Evolutionary conservation across 1,140 invertebrate genomes (phyloP), one percentile per base, ranked within the genome.

Genomic region (Glossosoma conforme): DNA sequence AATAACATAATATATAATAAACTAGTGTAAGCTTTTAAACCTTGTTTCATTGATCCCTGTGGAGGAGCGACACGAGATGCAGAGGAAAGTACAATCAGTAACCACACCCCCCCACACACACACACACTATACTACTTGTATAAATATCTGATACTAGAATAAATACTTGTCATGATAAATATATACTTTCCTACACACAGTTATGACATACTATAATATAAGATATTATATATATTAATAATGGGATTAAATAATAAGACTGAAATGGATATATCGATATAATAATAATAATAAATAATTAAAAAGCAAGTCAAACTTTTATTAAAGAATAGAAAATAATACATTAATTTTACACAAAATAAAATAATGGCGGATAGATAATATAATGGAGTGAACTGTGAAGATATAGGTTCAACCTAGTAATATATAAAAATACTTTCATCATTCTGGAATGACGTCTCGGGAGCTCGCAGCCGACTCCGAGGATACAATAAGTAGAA

Each of bases 341-440:
- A 72, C 70, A 74, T 64, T 62, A 65, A 66, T 65, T 68, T 73
- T 74, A 72, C 69, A 72, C 66, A 72, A 72, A 74, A 74, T 72
- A 72, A 72, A 72, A 52, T 40, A 37, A 46, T 45, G 25, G 37
- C 30, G 28, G 36, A 40, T 45, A 45, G 32, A n/a, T 25, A 24
- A 42, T 28, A 43, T 28, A 22, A 38, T 33, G 42, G 42, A 46
- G 50, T 30, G 35, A 32, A 43, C 24, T 38, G 40, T 17, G 22
- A 38, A 20, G 14, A 38, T 43, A 35, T 8, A 36, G 5, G 11
- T 8, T 9, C 5, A 36, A 8, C 8, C 8, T 8, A 9, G 17
- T 36, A 17, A 36, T 10, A 36, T 9, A 36, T 9, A 6, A 9
- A 13, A 36, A 36, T 13, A 36, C 8, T 36, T 13, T 9, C 17